Conservation (phyloP, 2,888 invertebrate genomes). For the Isoperla grammatica region DNA sequence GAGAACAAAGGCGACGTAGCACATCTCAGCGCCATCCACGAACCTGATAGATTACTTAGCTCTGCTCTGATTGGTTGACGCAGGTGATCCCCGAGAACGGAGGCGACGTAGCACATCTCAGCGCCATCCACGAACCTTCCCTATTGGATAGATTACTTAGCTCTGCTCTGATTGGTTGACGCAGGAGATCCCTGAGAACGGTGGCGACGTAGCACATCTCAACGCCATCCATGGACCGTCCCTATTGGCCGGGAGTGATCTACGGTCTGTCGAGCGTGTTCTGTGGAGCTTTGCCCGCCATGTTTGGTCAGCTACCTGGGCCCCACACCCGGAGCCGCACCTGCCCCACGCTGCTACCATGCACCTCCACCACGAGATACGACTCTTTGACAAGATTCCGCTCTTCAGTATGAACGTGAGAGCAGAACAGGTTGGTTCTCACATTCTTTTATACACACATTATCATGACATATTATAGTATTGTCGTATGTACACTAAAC, state of each 20-base stretch:
- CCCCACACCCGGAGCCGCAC: conserved; percentile 43
- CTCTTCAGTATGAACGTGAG: conserved; percentile 55
- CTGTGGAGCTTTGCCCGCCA: conserved; percentile 49
- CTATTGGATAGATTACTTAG: no score
- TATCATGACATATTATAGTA: no score
- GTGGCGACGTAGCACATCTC: conserved; percentile 78
- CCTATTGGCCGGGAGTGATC: conserved; percentile 48
- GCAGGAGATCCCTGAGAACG: conserved; percentile 87
- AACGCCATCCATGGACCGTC: conserved; percentile 64
- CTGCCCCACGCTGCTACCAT: conserved; percentile 59
- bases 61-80: no score
- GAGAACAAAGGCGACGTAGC: background rate
- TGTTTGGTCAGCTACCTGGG: conserved; percentile 59
- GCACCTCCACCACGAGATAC: conserved; percentile 56
- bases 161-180: no score
- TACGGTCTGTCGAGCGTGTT: conserved; percentile 40
- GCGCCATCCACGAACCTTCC: no score
- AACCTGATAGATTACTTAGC: no score
- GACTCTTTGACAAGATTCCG: conserved; percentile 53
- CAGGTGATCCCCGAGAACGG: background rate
- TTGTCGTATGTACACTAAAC: no score
- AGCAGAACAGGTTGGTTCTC: conserved; percentile 55
- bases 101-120: background rate
- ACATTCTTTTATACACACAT: no score
- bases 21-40: background rate